Evolutionary conservation across 2,797 vertebrate species (phyloP).

Genomic region (Helicolenus hilgendorfi): DNA sequence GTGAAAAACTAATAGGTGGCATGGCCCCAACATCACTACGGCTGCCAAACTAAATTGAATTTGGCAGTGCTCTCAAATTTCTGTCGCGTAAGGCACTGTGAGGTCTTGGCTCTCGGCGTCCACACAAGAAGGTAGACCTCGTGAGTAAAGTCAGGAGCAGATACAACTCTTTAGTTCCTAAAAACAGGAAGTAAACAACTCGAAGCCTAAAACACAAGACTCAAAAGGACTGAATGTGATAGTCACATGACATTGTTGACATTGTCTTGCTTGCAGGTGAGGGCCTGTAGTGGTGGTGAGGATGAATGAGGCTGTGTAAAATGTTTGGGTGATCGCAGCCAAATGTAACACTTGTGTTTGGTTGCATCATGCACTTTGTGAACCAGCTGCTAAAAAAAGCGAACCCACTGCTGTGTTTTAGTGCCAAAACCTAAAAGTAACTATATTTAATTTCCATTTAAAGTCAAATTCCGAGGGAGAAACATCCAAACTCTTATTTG

Average conservation of each 20-base stretch:
- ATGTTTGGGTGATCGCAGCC: not conserved
- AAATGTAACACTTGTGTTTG: constrained; percentile 11
- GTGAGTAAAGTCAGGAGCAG: not conserved
- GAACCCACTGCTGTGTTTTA: not conserved
- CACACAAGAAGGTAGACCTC: constrained; percentile 10
- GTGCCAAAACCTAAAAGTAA: constrained; percentile 26
- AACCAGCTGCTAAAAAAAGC: constrained; percentile 33
- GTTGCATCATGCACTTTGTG: constrained; percentile 1
- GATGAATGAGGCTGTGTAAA: not conserved
- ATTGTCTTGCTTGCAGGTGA: not conserved
- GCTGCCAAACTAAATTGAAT: constrained; percentile 47
- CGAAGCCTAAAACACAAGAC: not conserved
- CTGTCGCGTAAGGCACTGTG: constrained; percentile 32
- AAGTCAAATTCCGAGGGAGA: constrained; percentile 22
- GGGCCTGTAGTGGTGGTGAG: not conserved
- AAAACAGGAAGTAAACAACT: constrained; percentile 24
- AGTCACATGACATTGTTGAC: not conserved
- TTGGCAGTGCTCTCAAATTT: constrained; percentile 21
- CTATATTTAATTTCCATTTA: constrained; percentile 27
- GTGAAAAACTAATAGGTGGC: constrained; percentile 46
- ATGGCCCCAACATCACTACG: constrained; percentile 40
- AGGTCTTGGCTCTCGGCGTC: not conserved
- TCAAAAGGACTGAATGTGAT: not conserved
- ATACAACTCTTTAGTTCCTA: not conserved
- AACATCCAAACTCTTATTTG: constrained; percentile 43